phyloP scores from a whole-genome alignment of 2,888 invertebrate species.

The Perithous albicinctus region DNA sequence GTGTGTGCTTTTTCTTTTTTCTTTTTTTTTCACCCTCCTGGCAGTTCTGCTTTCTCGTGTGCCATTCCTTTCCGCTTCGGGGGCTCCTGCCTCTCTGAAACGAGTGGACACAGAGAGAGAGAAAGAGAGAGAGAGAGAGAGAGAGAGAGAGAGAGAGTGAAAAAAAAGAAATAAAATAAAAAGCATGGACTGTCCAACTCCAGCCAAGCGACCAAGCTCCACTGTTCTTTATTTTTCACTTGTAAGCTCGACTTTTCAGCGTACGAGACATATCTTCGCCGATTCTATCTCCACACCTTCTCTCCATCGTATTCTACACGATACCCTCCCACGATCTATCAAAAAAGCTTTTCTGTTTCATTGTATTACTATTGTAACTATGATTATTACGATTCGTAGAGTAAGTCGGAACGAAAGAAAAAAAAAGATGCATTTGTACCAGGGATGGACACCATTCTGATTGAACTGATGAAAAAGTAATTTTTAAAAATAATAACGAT shows the following conservation, averaged over 20 bases:
- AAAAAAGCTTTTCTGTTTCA: not conserved
- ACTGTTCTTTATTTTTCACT: conserved; percentile 9
- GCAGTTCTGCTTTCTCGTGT: conserved; percentile 8
- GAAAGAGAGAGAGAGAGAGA: too few species aligned
- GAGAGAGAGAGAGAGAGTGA: too few species aligned
- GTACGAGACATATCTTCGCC: conserved; percentile 23
- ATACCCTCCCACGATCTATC: not conserved
- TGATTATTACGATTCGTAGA: conserved; percentile 36
- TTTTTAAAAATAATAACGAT: too few species aligned
- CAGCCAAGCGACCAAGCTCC: conserved; percentile 5
- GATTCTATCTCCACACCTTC: conserved; percentile 18
- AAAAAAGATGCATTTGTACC: not conserved
- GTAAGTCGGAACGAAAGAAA: conserved; percentile 14
- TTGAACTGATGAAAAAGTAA: too few species aligned
- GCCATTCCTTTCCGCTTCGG: conserved; percentile 30
- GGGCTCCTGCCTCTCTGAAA: conserved; percentile 23
- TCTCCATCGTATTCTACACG: conserved; percentile 13
- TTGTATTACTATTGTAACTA: conserved; percentile 17
- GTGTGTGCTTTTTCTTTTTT: too few species aligned
- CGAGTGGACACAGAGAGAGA: not conserved
- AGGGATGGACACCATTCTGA: too few species aligned
- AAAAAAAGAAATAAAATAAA: not conserved
- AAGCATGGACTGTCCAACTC: conserved; percentile 21
- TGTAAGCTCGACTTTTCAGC: conserved; percentile 43
- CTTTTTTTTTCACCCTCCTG: not conserved